Percentiles rank a stretch among this genome's conserved stretches.
Evolutionary conservation across 1,140 invertebrate species (phyloP).

Genomic region (Drosophila melanica): DNA sequence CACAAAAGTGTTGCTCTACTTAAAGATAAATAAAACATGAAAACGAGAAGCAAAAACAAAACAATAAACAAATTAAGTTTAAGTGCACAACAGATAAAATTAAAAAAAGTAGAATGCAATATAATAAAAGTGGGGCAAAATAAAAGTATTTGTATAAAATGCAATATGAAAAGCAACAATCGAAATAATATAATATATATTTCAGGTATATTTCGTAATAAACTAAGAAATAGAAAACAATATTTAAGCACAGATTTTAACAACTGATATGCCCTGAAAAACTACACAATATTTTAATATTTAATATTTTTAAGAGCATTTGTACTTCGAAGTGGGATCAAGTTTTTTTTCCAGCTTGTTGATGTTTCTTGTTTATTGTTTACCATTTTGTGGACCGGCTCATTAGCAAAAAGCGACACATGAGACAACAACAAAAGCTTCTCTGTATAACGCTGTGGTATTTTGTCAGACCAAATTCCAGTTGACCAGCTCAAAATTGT

Average conservation of each 20-base stretch:
- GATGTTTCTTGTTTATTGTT: conserved; percentile 50
- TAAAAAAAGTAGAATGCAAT: too few species aligned
- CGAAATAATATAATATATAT: too few species aligned
- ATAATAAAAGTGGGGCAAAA: too few species aligned
- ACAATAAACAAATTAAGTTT: too few species aligned
- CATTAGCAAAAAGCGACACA: conserved; percentile 52
- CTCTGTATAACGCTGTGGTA: background rate
- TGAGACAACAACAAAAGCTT: conserved; percentile 27
- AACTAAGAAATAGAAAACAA: too few species aligned
- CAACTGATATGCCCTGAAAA: background rate
- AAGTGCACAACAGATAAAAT: too few species aligned
- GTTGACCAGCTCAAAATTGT: conserved; percentile 4
- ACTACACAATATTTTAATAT: conserved; percentile 1
- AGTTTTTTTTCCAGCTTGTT: conserved; percentile 35
- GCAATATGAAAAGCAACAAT: too few species aligned
- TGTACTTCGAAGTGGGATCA: background rate
- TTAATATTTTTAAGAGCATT: conserved; percentile 20
- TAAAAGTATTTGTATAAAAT: too few species aligned
- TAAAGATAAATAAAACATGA: too few species aligned
- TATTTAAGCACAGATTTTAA: background rate
- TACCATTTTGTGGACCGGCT: conserved; percentile 40
- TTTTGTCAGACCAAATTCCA: conserved; percentile 26
- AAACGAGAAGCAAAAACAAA: too few species aligned
- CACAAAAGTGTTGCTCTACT: too few species aligned
- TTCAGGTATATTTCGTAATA: too few species aligned